A percentile compares a stretch with the other conserved stretches of the same genome.
These are phyloP conservation scores for Poeciliopsis prolifica DNA, from an alignment of 2,113 vertebrate genomes.

Conservation along the genomic window DNA sequence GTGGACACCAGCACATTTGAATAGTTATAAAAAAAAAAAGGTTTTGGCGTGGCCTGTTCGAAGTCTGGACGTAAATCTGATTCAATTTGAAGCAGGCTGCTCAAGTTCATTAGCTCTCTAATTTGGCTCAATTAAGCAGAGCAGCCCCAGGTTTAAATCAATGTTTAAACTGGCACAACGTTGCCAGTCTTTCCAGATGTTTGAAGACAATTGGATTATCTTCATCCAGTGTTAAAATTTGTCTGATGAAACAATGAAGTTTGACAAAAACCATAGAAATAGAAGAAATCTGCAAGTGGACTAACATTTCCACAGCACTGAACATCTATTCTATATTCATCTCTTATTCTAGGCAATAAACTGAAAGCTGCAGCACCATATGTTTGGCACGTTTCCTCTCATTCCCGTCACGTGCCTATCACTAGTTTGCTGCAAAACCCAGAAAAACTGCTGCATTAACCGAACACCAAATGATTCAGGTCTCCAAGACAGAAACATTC, in stretches of 20 bases:
- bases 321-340: conserved; percentile 52
- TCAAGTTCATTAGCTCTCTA: background rate
- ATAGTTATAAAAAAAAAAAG: too few species aligned
- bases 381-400: conserved; percentile 47
- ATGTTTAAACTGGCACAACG: too few species aligned
- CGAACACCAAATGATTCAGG: conserved; percentile 13
- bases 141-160: background rate
- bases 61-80: background rate
- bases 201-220: background rate
- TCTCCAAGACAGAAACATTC: background rate
- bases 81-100: background rate
- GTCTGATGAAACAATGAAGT: background rate
- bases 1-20: too few species aligned
- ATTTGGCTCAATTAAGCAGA: background rate
- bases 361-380: conserved; percentile 44
- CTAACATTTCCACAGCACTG: conserved; percentile 12
- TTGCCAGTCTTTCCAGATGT: background rate
- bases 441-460: conserved; percentile 22
- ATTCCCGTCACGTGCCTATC: conserved; percentile 23
- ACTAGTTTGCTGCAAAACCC: conserved; percentile 13
- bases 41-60: background rate
- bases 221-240: background rate
- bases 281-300: conserved; percentile 7
- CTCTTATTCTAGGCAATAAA: conserved; percentile 26
- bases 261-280: conserved; percentile 1